Evolutionary conservation across 1,140 invertebrate genomes (phyloP), one percentile per base, ranked within the genome.

Genomic region (Bombus pascuorum): DNA sequence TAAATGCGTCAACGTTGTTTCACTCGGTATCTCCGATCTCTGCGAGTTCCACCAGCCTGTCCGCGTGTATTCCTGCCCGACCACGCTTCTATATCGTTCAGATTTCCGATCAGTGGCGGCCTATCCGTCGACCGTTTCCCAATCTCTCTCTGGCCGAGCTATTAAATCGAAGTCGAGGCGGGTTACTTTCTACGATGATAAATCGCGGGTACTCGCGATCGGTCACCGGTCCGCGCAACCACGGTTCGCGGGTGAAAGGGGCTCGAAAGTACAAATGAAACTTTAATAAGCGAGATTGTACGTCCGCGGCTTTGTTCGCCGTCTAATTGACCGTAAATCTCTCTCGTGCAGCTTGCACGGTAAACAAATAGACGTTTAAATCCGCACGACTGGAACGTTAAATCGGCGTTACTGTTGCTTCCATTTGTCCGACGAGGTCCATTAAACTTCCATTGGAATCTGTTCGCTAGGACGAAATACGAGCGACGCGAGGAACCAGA

Each of bases 1-100:
- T 91, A 91, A 91, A 89, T 89, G 79, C 88, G 88, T 90, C 88
- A 83, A 91, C 89, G 78, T 88, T 83, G 80, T 65, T 89, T 81
- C 81, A 34, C 34, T 34, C 76, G 44, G 82, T 90, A 84, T 90
- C 80, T 89, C 10, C 65, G 71, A 90, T 90, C 86, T 83, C 62
- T 22, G 62, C 79, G 79, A 87, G 78, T 59, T 81, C 59, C 62
- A 22, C 18, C 70, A 39, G 62, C 62, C 73, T 68, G 77, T 79
- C 70, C 32, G 70, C 28, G 83, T 59, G 34, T 57, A 47, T 39
- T 42, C 74, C 25, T 28, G 74, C 34, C 53, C 74, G 18, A 25
- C 32, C 22, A 15, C 28, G 13, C 53, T 34, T 12, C 71, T 65
- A 53, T 84, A 77, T 87, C 77, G 83, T 28, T 75, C 62, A 34